Evolutionary conservation across 2,797 vertebrate genomes (phyloP).

Genomic region (Pteronotus mesoamericanus): DNA sequence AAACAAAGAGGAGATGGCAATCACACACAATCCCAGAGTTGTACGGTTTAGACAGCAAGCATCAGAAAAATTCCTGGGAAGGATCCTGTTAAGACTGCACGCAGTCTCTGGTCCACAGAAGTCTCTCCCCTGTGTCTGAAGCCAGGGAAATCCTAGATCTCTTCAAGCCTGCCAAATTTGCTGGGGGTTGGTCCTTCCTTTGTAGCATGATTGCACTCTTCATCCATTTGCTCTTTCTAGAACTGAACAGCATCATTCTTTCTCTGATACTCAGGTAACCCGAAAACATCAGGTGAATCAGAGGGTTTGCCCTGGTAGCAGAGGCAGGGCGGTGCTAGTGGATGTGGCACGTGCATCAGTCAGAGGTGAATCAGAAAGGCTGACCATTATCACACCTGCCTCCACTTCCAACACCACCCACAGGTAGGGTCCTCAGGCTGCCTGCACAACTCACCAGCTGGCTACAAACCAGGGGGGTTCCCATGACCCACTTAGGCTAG

Average conservation of each 20-base stretch:
- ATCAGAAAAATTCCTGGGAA: neutral
- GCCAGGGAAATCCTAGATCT: neutral
- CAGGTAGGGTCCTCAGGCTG: neutral
- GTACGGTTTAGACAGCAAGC: neutral
- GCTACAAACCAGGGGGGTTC: neutral
- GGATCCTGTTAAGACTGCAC: neutral
- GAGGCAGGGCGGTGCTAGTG: neutral
- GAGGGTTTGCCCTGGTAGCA: neutral
- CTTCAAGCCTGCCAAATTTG: neutral
- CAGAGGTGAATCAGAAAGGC: neutral
- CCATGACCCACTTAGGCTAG: neutral
- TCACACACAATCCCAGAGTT: neutral
- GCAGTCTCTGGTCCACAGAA: neutral
- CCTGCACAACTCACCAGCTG: neutral
- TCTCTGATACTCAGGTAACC: neutral
- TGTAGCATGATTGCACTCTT: rapidly evolving
- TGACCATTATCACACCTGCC: too few species aligned
- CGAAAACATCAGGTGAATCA: neutral
- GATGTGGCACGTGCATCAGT: too few species aligned
- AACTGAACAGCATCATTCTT: neutral
- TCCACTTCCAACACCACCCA: neutral
- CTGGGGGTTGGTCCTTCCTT: neutral
- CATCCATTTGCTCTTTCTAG: neutral
- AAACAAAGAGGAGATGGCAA: neutral
- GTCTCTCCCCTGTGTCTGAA: neutral